Evolutionary conservation across 2,797 vertebrate species (phyloP).

Genomic region (Catostomus latipinnis): DNA sequence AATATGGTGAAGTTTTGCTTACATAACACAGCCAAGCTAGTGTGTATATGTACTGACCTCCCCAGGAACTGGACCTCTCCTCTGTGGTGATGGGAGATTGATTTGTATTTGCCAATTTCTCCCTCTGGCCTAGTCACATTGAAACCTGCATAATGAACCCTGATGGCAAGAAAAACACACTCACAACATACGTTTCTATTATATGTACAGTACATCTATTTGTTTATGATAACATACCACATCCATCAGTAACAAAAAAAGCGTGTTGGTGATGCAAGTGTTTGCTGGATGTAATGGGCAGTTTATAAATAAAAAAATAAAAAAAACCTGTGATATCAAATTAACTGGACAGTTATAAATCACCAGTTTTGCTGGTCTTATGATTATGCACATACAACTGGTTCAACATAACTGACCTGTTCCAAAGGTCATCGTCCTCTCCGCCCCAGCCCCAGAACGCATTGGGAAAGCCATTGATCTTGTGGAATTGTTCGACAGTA

Average conservation of each 20-base stretch:
- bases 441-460: conserved; percentile 98
- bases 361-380: background rate
- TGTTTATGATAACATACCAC: conserved; percentile 3
- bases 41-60: conserved; percentile 76
- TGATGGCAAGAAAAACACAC: conserved; percentile 59
- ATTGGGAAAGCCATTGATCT: conserved; percentile 95
- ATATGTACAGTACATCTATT: too few species aligned
- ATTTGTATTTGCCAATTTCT: conserved; percentile 93
- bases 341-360: background rate
- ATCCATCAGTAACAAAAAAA: background rate
- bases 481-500: conserved; percentile 89
- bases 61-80: conserved; percentile 96
- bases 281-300: background rate
- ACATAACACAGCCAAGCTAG: background rate
- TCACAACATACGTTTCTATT: background rate
- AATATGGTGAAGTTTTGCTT: background rate
- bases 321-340: too few species aligned
- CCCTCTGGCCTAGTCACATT: conserved; percentile 94
- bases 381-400: background rate
- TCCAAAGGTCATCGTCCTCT: conserved; percentile 95
- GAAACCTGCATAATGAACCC: conserved; percentile 89
- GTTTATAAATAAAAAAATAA: background rate
- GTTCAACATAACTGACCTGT: conserved; percentile 79
- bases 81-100: conserved; percentile 94
- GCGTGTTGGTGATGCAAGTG: background rate